Evolutionary conservation across 2,888 invertebrate species (phyloP).

Genomic region (Opisthograptis luteolata): DNA sequence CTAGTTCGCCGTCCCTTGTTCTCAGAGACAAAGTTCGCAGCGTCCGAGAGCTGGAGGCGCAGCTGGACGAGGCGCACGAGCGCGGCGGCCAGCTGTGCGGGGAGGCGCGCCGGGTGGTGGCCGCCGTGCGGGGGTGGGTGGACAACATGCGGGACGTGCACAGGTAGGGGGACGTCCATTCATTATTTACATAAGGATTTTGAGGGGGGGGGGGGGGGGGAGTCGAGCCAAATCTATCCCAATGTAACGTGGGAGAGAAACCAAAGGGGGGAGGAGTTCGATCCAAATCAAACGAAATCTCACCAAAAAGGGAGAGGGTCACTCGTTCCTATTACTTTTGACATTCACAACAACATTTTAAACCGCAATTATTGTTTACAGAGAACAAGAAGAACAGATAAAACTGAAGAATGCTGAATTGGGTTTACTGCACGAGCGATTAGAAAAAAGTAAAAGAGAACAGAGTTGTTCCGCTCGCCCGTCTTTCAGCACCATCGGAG

Average conservation of each 20-base stretch:
- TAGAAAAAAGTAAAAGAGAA: constrained; percentile 30
- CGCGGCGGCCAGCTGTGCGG: constrained; percentile 64
- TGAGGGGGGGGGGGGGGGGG: too few species aligned
- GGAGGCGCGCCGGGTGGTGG: constrained; percentile 55
- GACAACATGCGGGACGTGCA: constrained; percentile 40
- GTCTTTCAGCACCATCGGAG: background rate
- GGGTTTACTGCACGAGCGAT: constrained; percentile 40
- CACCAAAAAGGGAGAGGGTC: too few species aligned
- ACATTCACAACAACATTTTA: too few species aligned
- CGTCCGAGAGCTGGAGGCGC: constrained; percentile 45
- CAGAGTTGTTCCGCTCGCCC: constrained; percentile 4
- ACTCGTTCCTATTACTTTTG: too few species aligned
- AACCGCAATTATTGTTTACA: constrained; percentile 35
- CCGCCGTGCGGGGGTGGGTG: constrained; percentile 52
- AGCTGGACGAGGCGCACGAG: constrained; percentile 57
- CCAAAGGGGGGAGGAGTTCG: too few species aligned
- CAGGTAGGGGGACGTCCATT: constrained; percentile 41
- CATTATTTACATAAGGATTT: too few species aligned
- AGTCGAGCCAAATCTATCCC: too few species aligned
- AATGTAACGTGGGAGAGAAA: too few species aligned
- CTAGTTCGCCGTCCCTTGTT: too few species aligned
- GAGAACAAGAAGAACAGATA: constrained; percentile 58
- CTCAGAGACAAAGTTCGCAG: constrained; percentile 47
- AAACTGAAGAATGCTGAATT: constrained; percentile 56
- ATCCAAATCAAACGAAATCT: too few species aligned